Percentiles rank a stretch among this genome's conserved stretches.
Evolutionary conservation across 2,888 invertebrate genomes (phyloP).

Genomic region (Eupithecia exiguata): DNA sequence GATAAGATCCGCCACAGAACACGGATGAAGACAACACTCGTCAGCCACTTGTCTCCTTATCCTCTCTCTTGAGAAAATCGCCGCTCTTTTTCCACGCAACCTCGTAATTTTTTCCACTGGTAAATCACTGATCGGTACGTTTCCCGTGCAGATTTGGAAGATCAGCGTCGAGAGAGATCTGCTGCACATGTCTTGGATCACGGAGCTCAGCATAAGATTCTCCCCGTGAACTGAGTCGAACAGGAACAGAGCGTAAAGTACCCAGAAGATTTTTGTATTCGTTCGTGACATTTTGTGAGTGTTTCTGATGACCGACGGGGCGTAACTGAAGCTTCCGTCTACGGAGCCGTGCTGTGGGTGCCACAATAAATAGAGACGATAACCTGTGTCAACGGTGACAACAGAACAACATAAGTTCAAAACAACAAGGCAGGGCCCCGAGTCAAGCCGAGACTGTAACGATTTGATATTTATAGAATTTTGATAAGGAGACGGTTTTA

Average conservation of each 20-base stretch:
- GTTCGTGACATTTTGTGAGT: conserved; percentile 58
- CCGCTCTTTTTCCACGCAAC: conserved; percentile 61
- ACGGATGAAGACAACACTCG: conserved; percentile 67
- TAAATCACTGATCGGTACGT: conserved; percentile 53
- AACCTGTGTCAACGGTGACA: conserved; percentile 78
- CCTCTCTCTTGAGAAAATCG: conserved; percentile 57
- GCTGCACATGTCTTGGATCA: conserved; percentile 62
- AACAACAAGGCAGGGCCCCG: conserved; percentile 74
- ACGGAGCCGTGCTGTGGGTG: conserved; percentile 58
- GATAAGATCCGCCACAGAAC: conserved; percentile 67
- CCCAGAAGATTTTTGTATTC: conserved; percentile 53
- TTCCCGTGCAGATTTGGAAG: conserved; percentile 63
- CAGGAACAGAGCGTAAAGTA: conserved; percentile 58
- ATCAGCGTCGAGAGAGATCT: conserved; percentile 59
- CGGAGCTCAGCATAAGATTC: conserved; percentile 57
- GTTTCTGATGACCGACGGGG: conserved; percentile 52
- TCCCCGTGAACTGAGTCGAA: conserved; percentile 56
- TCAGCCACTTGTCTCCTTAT: conserved; percentile 63
- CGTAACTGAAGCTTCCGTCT: conserved; percentile 75
- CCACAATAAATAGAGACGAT: conserved; percentile 77
- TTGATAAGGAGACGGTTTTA: conserved; percentile 70
- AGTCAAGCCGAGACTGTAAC: conserved; percentile 68
- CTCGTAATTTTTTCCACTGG: conserved; percentile 53
- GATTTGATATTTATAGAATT: conserved; percentile 74
- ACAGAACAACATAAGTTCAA: conserved; percentile 76